These are phyloP conservation scores for Hylaea fasciaria DNA, from an alignment of 2,888 invertebrate species.

Conservation along the genomic window DNA sequence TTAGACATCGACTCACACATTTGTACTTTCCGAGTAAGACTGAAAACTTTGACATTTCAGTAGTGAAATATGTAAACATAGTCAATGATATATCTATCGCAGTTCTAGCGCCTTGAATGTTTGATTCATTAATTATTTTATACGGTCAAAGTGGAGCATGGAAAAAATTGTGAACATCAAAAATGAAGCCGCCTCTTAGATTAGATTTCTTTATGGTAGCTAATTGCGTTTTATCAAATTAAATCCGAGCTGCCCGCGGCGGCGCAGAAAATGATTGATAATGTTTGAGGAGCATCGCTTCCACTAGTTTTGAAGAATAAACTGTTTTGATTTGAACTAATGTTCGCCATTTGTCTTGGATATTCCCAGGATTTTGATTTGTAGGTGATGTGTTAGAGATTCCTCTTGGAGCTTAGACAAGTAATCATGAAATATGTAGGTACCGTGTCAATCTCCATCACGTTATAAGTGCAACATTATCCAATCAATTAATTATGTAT, in stretches of 20 bases:
- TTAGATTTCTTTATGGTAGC: slow-evolving; percentile 84
- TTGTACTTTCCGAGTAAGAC: no score
- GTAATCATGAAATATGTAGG: no score
- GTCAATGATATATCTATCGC: slow-evolving; percentile 2
- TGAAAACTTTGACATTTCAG: no score
- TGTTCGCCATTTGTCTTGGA: slow-evolving; percentile 67
- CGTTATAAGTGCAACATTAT: no score
- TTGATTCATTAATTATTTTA: slow-evolving; percentile 49
- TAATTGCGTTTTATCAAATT: slow-evolving; percentile 85
- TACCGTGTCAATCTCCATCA: no score
- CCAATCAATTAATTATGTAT: no score
- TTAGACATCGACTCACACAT: no score
- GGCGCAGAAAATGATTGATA: slow-evolving; percentile 74
- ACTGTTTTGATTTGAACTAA: slow-evolving; percentile 81
- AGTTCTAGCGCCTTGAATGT: slow-evolving; percentile 13
- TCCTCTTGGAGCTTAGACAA: neutral
- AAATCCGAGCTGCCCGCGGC: slow-evolving; percentile 70
- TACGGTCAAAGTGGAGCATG: slow-evolving; percentile 64
- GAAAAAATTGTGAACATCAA: slow-evolving; percentile 70
- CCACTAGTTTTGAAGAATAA: slow-evolving; percentile 82
- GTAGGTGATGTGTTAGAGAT: neutral
- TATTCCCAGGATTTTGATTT: slow-evolving; percentile 8
- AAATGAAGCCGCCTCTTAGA: slow-evolving; percentile 75
- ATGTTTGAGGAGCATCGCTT: slow-evolving; percentile 74
- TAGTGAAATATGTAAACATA: neutral